These are phyloP conservation scores for Sylvilagus floridanus DNA, from an alignment of 2,797 vertebrate genomes.

Conservation along the genomic window DNA sequence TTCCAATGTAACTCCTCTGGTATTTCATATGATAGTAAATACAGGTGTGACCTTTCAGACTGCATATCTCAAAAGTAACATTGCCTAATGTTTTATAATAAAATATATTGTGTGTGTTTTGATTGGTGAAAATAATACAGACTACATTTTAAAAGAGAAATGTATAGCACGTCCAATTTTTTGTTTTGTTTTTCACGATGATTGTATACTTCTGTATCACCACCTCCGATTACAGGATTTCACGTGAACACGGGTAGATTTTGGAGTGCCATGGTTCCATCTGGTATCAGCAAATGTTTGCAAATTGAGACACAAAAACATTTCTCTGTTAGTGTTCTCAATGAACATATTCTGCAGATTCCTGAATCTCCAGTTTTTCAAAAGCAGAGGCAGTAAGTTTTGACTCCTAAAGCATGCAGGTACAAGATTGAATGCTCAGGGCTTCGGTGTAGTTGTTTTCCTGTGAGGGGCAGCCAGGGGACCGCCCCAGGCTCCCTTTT, in stretches of 20 bases:
- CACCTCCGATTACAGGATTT: slow-evolving; percentile 59
- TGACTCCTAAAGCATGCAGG: slow-evolving; percentile 67
- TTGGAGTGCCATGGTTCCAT: slow-evolving; percentile 29
- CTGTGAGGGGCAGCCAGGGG: neutral
- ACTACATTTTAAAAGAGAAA: slow-evolving; percentile 77
- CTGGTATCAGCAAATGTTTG: neutral
- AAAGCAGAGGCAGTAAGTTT: slow-evolving; percentile 70
- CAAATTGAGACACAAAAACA: slow-evolving; percentile 25
- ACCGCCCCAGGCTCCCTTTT: slow-evolving; percentile 1
- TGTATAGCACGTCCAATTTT: slow-evolving; percentile 47
- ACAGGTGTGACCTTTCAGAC: slow-evolving; percentile 70
- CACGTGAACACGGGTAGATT: neutral
- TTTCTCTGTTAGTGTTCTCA: neutral
- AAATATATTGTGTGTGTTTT: slow-evolving; percentile 80
- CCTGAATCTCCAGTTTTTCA: slow-evolving; percentile 66
- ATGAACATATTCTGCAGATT: slow-evolving; percentile 32
- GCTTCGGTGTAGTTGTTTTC: neutral
- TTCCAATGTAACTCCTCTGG: slow-evolving; percentile 69
- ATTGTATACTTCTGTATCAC: slow-evolving; percentile 56
- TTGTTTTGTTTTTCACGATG: slow-evolving; percentile 65
- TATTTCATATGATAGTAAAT: slow-evolving; percentile 67
- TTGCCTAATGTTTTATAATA: slow-evolving; percentile 83
- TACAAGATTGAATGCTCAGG: slow-evolving; percentile 56
- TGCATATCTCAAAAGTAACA: slow-evolving; percentile 82
- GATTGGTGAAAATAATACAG: slow-evolving; percentile 84